phyloP scores from a whole-genome alignment of 2,888 invertebrate genomes.

The Pseudeuparius sepicola region DNA sequence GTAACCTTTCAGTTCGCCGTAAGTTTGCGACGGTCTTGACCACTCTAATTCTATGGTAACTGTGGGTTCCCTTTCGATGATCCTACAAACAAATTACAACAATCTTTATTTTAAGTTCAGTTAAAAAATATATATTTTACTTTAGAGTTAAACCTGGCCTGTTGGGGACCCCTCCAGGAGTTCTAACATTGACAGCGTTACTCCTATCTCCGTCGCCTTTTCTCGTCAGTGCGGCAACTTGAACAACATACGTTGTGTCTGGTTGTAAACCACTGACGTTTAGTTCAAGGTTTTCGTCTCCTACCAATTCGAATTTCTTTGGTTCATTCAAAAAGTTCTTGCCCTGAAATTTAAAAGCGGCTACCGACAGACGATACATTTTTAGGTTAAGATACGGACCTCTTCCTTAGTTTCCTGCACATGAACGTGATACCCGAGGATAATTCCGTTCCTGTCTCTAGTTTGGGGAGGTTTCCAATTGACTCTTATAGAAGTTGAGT shows the following conservation, averaged over 20 bases:
- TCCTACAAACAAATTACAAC: constrained; percentile 40
- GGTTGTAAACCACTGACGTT: constrained; percentile 88
- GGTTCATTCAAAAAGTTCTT: constrained; percentile 78
- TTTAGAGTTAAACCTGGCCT: constrained; percentile 55
- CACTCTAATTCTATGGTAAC: constrained; percentile 87
- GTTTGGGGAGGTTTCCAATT: constrained; percentile 89
- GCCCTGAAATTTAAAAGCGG: constrained; percentile 43
- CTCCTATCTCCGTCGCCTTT: constrained; percentile 96
- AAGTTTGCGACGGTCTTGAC: constrained; percentile 80
- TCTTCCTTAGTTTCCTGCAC: constrained; percentile 83
- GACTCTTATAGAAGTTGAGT: constrained; percentile 92
- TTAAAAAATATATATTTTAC: too few species aligned
- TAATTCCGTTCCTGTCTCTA: constrained; percentile 89
- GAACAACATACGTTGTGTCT: constrained; percentile 87
- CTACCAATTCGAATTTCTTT: constrained; percentile 76
- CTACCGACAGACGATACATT: too few species aligned
- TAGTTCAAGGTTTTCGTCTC: constrained; percentile 64
- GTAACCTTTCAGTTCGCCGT: constrained; percentile 82
- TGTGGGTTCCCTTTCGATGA: constrained; percentile 78
- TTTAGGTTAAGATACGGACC: constrained; percentile 41
- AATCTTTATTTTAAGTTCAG: constrained; percentile 4
- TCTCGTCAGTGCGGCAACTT: constrained; percentile 91
- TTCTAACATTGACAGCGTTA: constrained; percentile 72
- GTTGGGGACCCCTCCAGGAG: constrained; percentile 88
- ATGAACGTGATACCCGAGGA: constrained; percentile 94